phyloP scores from a whole-genome alignment of 1,140 invertebrate species.

The Galendromus occidentalis region DNA sequence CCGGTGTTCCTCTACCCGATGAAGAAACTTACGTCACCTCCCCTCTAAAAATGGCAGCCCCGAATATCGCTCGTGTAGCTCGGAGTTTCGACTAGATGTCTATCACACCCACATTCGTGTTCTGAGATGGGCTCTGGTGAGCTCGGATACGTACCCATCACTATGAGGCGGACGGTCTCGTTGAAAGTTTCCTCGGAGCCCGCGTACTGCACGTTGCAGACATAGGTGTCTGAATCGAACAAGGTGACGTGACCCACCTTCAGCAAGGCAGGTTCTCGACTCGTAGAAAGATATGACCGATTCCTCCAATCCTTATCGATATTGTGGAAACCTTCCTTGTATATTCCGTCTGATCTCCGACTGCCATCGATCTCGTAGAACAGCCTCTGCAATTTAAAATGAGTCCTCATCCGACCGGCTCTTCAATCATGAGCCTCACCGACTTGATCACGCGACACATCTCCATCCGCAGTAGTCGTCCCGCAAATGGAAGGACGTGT shows the following conservation, averaged over 20 bases:
- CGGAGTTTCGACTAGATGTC: too few relatives aligned
- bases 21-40: too few relatives aligned
- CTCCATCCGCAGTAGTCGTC: too few relatives aligned
- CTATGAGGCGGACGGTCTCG: not conserved
- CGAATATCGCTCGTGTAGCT: too few relatives aligned
- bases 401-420: not conserved
- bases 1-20: too few relatives aligned
- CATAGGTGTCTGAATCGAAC: not conserved
- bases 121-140: too few relatives aligned
- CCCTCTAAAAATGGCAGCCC: too few relatives aligned
- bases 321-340: not conserved
- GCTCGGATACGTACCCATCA: not conserved
- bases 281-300: not conserved
- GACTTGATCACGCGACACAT: too few relatives aligned
- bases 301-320: slow-evolving; percentile 9
- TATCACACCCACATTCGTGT: too few relatives aligned
- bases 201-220: slow-evolving; percentile 4
- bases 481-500: too few relatives aligned
- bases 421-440: too few relatives aligned
- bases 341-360: not conserved
- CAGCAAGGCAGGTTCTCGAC: not conserved
- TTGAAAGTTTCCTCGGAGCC: slow-evolving; percentile 3
- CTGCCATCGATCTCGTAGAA: slow-evolving; percentile 5
- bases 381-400: not conserved
- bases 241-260: slow-evolving; percentile 7